phyloP scores from a whole-genome alignment of 2,113 vertebrate species.

The Uria lomvia region DNA sequence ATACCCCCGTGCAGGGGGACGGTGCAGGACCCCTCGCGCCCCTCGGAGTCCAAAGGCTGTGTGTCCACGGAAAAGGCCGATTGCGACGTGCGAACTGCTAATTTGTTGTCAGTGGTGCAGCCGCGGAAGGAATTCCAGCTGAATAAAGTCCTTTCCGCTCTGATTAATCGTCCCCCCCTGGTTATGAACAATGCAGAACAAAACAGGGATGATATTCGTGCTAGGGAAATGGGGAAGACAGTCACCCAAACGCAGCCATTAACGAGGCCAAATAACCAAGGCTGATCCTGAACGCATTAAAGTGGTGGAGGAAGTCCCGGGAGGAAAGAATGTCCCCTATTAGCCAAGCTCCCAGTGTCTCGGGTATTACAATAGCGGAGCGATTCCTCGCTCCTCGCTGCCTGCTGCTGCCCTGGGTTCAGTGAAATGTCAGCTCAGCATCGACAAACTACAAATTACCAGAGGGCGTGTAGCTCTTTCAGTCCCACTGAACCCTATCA shows the following conservation, averaged over 20 bases:
- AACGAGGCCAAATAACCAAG: not conserved
- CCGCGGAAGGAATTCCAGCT: not conserved
- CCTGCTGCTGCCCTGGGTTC: conserved; percentile 64
- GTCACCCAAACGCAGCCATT: not conserved
- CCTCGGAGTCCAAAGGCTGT: not conserved
- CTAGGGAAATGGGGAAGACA: not conserved
- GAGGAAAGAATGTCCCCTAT: conserved; percentile 58
- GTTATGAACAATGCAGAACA: not conserved
- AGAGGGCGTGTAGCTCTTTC: conserved; percentile 53
- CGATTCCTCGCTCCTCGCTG: conserved; percentile 33
- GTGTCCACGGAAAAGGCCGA: not conserved
- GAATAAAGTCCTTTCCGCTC: conserved; percentile 25
- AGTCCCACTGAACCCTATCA: conserved; percentile 58
- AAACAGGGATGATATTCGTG: not conserved
- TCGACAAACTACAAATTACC: conserved; percentile 51
- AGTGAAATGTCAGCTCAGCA: conserved; percentile 62
- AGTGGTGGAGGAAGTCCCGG: conserved; percentile 5
- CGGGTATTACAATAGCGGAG: conserved; percentile 5
- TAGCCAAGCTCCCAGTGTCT: conserved; percentile 34
- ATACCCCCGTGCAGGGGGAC: not conserved
- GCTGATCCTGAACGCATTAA: not conserved
- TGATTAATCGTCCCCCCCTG: conserved; percentile 1
- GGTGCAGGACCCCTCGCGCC: not conserved
- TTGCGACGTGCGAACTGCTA: not conserved
- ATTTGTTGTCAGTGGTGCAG: not conserved